Percentiles rank a stretch among this genome's conserved stretches.
Conservation (phyloP, 2,113 vertebrate genomes). For the Eptesicus fuscus region DNA sequence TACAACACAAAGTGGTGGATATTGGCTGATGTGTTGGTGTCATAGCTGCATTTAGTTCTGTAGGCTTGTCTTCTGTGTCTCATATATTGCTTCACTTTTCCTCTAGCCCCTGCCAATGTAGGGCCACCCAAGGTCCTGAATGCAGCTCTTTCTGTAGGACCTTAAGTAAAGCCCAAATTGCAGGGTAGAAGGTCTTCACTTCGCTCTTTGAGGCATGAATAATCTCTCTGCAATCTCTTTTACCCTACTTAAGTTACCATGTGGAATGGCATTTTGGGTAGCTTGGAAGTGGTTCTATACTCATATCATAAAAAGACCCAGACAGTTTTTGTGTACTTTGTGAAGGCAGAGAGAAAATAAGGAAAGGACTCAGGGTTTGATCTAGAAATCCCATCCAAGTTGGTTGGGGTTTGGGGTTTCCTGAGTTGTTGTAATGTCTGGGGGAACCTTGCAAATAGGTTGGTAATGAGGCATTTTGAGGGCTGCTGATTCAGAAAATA, state of each 20-base stretch:
- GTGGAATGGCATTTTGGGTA: slow-evolving; percentile 27
- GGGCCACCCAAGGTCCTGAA: slow-evolving; percentile 64
- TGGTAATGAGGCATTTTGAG: slow-evolving; percentile 1
- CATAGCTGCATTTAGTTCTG: not conserved
- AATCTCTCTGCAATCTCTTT: slow-evolving; percentile 56
- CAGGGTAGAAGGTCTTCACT: slow-evolving; percentile 49
- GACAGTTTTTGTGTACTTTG: not conserved
- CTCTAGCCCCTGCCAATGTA: not conserved
- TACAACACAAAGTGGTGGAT: not conserved
- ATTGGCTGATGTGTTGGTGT: not conserved
- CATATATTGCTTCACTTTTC: slow-evolving; percentile 36
- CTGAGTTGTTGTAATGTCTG: slow-evolving; percentile 16
- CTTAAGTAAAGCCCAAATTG: slow-evolving; percentile 64
- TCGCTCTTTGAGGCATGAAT: slow-evolving; percentile 50
- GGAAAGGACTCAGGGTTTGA: not conserved
- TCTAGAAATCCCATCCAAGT: not conserved
- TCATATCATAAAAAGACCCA: slow-evolving; percentile 19
- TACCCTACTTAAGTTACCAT: slow-evolving; percentile 34
- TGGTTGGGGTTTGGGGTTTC: slow-evolving; percentile 41
- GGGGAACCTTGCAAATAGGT: not conserved
- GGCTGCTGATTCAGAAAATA: not conserved
- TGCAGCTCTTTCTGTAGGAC: slow-evolving; percentile 38
- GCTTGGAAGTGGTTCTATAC: not conserved
- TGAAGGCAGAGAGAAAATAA: slow-evolving; percentile 24
- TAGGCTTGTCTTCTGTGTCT: not conserved